Conservation (phyloP, 1,140 invertebrate species). For the Muscidifurax raptorellus region DNA sequence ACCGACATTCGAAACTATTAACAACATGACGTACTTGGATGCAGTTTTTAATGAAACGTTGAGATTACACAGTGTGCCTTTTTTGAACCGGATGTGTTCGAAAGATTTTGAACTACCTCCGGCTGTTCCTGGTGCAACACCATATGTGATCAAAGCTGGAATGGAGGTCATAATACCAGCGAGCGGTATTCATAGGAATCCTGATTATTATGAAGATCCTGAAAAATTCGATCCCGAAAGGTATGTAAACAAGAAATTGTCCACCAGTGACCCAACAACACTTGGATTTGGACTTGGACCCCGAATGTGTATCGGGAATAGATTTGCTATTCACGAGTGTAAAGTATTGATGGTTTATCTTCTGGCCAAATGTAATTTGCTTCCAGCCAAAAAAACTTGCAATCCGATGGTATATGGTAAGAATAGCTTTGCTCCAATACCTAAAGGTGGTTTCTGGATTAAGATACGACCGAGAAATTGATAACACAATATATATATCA, state of each 20-base stretch:
- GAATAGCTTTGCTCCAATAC: slow-evolving; percentile 61
- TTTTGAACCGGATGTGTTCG: slow-evolving; percentile 72
- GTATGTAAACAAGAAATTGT: slow-evolving; percentile 73
- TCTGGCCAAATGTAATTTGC: slow-evolving; percentile 61
- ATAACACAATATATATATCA: background rate
- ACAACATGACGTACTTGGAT: slow-evolving; percentile 60
- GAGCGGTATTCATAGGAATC: slow-evolving; percentile 75
- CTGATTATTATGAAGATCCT: slow-evolving; percentile 73
- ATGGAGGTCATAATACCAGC: slow-evolving; percentile 68
- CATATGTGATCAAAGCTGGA: slow-evolving; percentile 59
- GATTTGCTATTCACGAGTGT: slow-evolving; percentile 73
- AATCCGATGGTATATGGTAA: slow-evolving; percentile 64
- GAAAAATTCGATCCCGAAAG: slow-evolving; percentile 76
- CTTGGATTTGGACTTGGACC: slow-evolving; percentile 78
- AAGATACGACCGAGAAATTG: slow-evolving; percentile 54
- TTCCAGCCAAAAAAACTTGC: slow-evolving; percentile 63
- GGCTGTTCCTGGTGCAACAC: slow-evolving; percentile 33
- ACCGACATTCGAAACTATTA: slow-evolving; percentile 57
- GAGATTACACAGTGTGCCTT: slow-evolving; percentile 76
- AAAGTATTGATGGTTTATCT: slow-evolving; percentile 66
- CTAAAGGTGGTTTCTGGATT: slow-evolving; percentile 68
- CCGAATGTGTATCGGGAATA: slow-evolving; percentile 68
- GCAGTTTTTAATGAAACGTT: slow-evolving; percentile 72
- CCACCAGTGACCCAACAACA: slow-evolving; percentile 65
- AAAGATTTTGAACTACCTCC: slow-evolving; percentile 62